These are phyloP conservation scores for Melanotaenia nigrans DNA, from an alignment of 2,797 vertebrate genomes.

Conservation along the genomic window DNA sequence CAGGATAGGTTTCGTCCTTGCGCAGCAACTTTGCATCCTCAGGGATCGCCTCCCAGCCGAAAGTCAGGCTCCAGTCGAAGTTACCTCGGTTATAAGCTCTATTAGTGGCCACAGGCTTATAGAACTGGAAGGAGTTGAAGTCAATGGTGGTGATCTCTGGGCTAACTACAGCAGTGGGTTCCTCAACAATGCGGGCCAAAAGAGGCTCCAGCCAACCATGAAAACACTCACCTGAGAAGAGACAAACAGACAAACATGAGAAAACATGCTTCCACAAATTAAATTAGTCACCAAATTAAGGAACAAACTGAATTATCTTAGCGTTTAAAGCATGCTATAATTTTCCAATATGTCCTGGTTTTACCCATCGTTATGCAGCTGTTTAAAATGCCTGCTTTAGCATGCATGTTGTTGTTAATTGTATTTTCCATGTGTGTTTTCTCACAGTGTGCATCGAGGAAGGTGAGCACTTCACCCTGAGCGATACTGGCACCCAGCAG, in stretches of 20 bases:
- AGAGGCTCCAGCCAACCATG: conserved; percentile 96
- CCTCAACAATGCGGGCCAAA: conserved; percentile 90
- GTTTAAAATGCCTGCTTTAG: background rate
- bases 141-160: conserved; percentile 94
- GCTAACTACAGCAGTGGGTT: conserved; percentile 91
- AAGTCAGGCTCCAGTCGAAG: conserved; percentile 95
- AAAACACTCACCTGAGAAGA: conserved; percentile 92
- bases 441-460: conserved; percentile 97
- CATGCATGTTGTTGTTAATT: background rate
- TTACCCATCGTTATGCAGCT: background rate
- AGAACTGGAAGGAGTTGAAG: conserved; percentile 89
- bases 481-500: conserved; percentile 92
- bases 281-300: background rate
- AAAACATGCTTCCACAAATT: background rate
- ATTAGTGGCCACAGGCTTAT: conserved; percentile 82
- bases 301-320: background rate
- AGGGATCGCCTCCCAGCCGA: conserved; percentile 92
- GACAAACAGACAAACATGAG: background rate
- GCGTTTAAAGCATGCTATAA: background rate
- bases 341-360: background rate
- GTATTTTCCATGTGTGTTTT: conserved; percentile 28
- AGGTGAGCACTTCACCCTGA: conserved; percentile 91
- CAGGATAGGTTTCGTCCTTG: conserved; percentile 94
- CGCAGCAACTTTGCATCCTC: conserved; percentile 82
- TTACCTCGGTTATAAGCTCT: conserved; percentile 91